Conservation (phyloP, 2,113 vertebrate genomes). For the Mellivora capensis region DNA sequence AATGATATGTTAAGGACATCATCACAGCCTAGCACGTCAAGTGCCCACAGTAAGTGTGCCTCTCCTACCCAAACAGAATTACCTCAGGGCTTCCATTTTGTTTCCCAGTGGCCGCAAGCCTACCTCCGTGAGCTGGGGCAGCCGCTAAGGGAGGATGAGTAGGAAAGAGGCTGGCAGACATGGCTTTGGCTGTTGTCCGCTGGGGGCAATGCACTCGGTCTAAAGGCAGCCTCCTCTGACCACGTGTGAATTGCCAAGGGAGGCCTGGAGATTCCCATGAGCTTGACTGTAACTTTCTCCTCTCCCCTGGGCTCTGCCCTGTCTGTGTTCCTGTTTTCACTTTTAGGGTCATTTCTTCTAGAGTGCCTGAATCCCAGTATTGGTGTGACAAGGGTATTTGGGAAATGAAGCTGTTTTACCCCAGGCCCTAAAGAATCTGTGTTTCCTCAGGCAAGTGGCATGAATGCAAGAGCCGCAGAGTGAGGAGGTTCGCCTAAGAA, state of each 20-base stretch:
- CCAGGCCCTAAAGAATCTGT: background rate
- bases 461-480: background rate
- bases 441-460: background rate
- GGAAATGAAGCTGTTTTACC: background rate
- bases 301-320: background rate
- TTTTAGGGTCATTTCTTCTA: background rate
- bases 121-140: background rate
- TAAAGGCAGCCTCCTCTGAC: background rate
- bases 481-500: background rate
- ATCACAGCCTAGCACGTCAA: rapidly evolving
- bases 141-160: background rate
- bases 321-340: background rate
- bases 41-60: background rate
- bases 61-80: background rate
- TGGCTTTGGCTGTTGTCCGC: background rate
- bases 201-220: rapidly evolving
- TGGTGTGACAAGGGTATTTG: background rate
- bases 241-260: background rate
- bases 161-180: background rate
- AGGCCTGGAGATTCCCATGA: background rate
- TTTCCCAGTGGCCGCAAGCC: background rate
- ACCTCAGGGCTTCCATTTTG: background rate
- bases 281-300: background rate
- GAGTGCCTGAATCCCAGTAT: background rate
- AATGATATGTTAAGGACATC: background rate